These are phyloP conservation scores for Pachyrhynchus sulphureomaculatus DNA, from an alignment of 1,140 invertebrate species.

Conservation along the genomic window DNA sequence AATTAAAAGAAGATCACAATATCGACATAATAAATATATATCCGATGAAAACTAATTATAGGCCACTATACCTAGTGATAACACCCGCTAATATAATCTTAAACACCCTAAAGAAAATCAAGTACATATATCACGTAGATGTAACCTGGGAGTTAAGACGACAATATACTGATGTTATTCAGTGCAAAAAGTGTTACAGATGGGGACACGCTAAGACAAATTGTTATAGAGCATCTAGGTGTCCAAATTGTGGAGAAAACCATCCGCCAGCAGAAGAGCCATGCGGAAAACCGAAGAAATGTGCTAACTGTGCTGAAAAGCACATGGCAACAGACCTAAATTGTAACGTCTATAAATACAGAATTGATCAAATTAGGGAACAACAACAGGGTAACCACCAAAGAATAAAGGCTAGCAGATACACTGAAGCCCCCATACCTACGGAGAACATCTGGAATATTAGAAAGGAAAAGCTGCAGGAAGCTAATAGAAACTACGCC, in stretches of 20 bases:
- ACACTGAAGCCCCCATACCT: too few species aligned
- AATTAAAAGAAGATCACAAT: not conserved
- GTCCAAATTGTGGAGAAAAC: not conserved
- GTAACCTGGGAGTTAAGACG: too few species aligned
- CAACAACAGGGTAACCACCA: too few species aligned
- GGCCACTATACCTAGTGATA: constrained; percentile 7
- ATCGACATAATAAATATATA: not conserved
- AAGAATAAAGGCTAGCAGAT: too few species aligned
- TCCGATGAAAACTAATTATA: constrained; percentile 6
- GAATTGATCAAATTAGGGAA: not conserved
- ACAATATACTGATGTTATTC: too few species aligned
- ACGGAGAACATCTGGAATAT: too few species aligned
- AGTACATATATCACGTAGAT: too few species aligned
- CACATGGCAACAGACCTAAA: not conserved
- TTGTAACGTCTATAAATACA: not conserved
- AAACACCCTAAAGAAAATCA: not conserved
- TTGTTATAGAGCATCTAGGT: not conserved
- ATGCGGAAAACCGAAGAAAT: too few species aligned
- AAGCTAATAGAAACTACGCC: too few species aligned
- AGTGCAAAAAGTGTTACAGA: too few species aligned
- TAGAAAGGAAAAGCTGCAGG: too few species aligned
- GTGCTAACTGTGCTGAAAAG: too few species aligned
- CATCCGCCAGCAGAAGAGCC: not conserved
- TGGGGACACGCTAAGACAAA: not conserved
- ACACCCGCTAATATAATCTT: constrained; percentile 4